phyloP scores from a whole-genome alignment of 2,888 invertebrate genomes.

The Nomada ruficornis region DNA sequence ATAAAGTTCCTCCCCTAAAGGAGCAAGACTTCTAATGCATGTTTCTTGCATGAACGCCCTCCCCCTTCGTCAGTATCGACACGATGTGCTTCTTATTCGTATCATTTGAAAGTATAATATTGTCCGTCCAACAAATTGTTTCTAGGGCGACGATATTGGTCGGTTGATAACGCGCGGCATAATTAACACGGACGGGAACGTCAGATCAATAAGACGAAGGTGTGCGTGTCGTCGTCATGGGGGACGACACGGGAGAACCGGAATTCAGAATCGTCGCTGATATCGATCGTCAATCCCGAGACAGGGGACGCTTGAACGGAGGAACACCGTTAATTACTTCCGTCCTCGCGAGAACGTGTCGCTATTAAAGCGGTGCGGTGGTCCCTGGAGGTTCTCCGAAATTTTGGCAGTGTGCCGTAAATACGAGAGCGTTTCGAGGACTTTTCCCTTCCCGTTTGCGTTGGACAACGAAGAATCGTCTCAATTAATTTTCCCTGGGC shows the following conservation, averaged over 20 bases:
- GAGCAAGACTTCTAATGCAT: background rate
- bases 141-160: conserved; percentile 34
- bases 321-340: conserved; percentile 70
- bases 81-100: background rate
- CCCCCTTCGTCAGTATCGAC: background rate
- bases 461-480: conserved; percentile 33
- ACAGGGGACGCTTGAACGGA: conserved; percentile 53
- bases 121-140: conserved; percentile 39
- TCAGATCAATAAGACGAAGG: conserved; percentile 60
- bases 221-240: conserved; percentile 46
- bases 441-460: background rate
- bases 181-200: conserved; percentile 55
- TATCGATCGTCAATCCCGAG: conserved; percentile 68
- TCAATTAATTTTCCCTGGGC: conserved; percentile 5
- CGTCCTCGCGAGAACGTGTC: conserved; percentile 66
- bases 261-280: conserved; percentile 59
- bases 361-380: conserved; percentile 59
- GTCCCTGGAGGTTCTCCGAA: conserved; percentile 39
- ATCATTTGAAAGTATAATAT: conserved; percentile 54
- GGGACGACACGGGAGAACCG: conserved; percentile 36
- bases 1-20: background rate
- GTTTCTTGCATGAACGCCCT: background rate
- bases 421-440: conserved; percentile 13
- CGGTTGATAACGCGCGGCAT: conserved; percentile 28
- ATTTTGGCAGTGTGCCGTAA: conserved; percentile 39